Base-by-base conservation (phyloP, 2,797 vertebrate genomes). In the Pelobates cultripes region DNA sequence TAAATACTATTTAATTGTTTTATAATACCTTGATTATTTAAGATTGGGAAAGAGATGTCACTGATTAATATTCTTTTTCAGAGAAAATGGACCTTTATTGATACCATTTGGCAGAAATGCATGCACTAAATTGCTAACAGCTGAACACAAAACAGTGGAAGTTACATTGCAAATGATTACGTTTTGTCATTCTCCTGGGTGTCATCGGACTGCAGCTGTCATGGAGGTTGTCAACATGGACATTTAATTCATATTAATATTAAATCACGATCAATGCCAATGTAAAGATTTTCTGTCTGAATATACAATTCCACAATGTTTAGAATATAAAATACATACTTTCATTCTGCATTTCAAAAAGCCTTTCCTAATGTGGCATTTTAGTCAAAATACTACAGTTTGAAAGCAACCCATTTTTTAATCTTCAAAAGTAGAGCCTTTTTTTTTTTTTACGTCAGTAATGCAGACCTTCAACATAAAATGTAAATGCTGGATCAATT, bases 391-490 rank as follows among this genome's bases (percentile, higher is more conserved):
- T 60, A 4, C 57, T 13, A 15, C 57, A 13, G 15, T 60, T n/a
- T n/a, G 3, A 60, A 60, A 60, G 6, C 57, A 9, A 60, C 15
- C 15, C 15, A 14, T 60, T 60, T 28, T 60, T 72, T 12, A 66
- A 77, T 82, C 68, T 82, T 68, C 40, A n/a, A 60, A 72, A 82
- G 69, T 40, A 64, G 45, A 28, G 43, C 43, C 71, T 45, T 60
- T 43, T 41, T 73, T 42, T 70, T 73, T 51, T 79, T 63, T 74
- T 69, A 9, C 41, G 55, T 77, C 75, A 72, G 81, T 55, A 83
- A 64, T 78, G 71, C 72, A 74, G 81, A 75, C 81, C 15, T 70
- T 64, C 43, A 64, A 79, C 81, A 75, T 83, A 75, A 83, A 83
- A 70, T 70, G 78, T 73, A 78, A 78, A 76, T 70, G 71, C 51